phyloP scores from a whole-genome alignment of 2,113 vertebrate species.

The Oncorhynchus mykiss region DNA sequence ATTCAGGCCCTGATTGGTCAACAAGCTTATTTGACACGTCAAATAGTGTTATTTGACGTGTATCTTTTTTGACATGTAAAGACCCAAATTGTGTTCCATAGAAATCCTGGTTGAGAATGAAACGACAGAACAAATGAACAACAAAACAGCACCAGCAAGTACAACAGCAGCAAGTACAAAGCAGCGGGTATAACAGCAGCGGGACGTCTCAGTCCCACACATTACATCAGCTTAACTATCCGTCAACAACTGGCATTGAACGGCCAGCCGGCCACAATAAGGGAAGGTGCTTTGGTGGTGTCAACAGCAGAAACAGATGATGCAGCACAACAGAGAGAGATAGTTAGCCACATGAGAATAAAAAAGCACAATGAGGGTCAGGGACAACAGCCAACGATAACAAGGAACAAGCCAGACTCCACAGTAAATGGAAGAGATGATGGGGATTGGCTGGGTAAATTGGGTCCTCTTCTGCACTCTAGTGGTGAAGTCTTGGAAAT shows the following conservation, averaged over 20 bases:
- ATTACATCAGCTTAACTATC: conserved; percentile 4
- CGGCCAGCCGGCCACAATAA: conserved; percentile 35
- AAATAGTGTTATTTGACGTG: too few relatives aligned
- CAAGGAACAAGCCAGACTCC: not conserved
- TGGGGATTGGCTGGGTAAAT: not conserved
- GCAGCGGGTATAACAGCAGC: not conserved
- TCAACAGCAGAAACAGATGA: conserved; percentile 49
- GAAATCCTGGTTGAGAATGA: too few relatives aligned
- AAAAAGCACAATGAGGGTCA: conserved; percentile 26
- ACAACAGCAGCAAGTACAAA: too few relatives aligned
- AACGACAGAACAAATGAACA: too few relatives aligned
- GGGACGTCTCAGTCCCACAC: not conserved
- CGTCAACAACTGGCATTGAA: conserved; percentile 27
- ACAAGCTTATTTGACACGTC: too few relatives aligned
- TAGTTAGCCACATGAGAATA: conserved; percentile 52
- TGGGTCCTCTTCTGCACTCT: conserved; percentile 54
- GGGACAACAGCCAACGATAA: conserved; percentile 16
- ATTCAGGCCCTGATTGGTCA: too few relatives aligned
- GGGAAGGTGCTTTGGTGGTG: conserved; percentile 17
- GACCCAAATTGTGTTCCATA: too few relatives aligned
- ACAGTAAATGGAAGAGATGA: not conserved
- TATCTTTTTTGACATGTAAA: too few relatives aligned
- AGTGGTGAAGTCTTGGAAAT: conserved; percentile 41
- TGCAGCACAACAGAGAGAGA: conserved; percentile 37
- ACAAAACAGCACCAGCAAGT: too few relatives aligned